Evolutionary conservation across 2,888 invertebrate species (phyloP).

Genomic region (Germaria angustata): DNA sequence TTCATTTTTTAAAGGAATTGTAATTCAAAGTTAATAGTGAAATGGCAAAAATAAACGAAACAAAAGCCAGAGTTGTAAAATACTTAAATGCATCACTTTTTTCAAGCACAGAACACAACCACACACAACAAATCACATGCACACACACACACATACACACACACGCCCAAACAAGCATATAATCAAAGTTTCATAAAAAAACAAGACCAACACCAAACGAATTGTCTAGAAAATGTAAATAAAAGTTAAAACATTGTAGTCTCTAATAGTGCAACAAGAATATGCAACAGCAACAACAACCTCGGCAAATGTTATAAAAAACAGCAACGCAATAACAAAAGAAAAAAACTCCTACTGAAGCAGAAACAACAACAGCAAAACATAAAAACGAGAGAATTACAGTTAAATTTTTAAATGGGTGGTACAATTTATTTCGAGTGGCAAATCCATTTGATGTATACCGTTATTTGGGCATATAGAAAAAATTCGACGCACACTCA

Average conservation of each 20-base stretch:
- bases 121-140: not conserved
- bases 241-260: constrained; percentile 58
- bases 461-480: constrained; percentile 40
- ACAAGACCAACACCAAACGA: constrained; percentile 27
- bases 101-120: not conserved
- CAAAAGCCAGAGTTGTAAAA: not conserved
- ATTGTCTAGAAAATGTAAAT: constrained; percentile 57
- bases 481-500: constrained; percentile 2
- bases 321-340: constrained; percentile 9
- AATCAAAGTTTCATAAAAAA: not conserved
- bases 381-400: constrained; percentile 32
- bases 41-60: constrained; percentile 16
- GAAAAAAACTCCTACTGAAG: not conserved
- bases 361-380: not conserved
- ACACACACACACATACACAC: constrained; percentile 2
- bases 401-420: constrained; percentile 58
- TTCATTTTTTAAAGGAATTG: constrained; percentile 32
- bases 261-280: constrained; percentile 59
- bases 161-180: not conserved
- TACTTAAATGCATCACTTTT: constrained; percentile 39
- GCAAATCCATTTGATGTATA: constrained; percentile 58
- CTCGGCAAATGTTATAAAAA: constrained; percentile 9
- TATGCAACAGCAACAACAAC: constrained; percentile 44
- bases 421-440: constrained; percentile 54
- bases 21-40: constrained; percentile 44